Conservation (phyloP, 2,888 invertebrate species). For the Troides aeacus region DNA sequence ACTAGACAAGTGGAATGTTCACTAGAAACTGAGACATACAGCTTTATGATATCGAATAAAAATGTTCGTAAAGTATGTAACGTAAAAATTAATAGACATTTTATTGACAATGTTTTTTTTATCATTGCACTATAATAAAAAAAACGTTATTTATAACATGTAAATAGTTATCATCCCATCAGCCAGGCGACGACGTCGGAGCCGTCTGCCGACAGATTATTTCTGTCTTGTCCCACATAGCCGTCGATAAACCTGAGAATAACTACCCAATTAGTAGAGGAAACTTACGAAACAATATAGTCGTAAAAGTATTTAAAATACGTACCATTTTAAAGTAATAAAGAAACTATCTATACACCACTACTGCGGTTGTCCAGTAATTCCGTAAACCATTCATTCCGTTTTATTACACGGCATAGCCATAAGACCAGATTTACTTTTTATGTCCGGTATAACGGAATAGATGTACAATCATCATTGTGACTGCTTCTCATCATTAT, state of each 20-base stretch:
- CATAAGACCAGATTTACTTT: not conserved
- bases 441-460: not conserved
- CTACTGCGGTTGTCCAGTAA: not conserved
- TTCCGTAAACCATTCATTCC: not conserved
- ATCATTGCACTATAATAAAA: not conserved
- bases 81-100: no score
- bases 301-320: constrained; percentile 22
- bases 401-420: not conserved
- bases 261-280: constrained; percentile 45
- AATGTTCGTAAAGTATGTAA: no score
- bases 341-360: not conserved
- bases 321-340: constrained; percentile 8
- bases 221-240: constrained; percentile 58
- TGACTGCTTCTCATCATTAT: no score
- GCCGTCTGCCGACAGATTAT: constrained; percentile 55
- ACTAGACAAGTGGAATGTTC: no score
- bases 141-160: not conserved
- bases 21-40: no score
- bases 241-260: constrained; percentile 52
- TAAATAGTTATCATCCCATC: constrained; percentile 35
- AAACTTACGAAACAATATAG: constrained; percentile 43
- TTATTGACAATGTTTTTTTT: not conserved
- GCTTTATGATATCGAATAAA: no score
- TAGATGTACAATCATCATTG: not conserved
- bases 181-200: constrained; percentile 42